phyloP scores from a whole-genome alignment of 1,140 invertebrate species.

The Drosophila setifemur region DNA sequence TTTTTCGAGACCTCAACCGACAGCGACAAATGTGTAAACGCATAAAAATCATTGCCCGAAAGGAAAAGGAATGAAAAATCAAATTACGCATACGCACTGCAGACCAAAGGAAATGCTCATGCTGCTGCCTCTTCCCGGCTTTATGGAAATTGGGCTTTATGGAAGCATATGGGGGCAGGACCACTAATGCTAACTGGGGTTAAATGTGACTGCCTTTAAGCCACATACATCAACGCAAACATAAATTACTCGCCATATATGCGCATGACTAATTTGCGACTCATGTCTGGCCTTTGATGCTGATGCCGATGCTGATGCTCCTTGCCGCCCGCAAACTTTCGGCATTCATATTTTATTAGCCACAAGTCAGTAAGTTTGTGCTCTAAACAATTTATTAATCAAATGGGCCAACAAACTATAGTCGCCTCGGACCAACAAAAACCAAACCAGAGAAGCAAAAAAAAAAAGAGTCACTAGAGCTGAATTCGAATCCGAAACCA shows the following conservation, averaged over 20 bases:
- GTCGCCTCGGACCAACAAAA: not conserved
- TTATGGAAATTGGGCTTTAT: constrained; percentile 44
- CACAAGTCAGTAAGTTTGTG: constrained; percentile 72
- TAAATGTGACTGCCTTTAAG: constrained; percentile 62
- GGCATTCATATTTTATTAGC: constrained; percentile 77
- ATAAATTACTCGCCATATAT: constrained; percentile 72
- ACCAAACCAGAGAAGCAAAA: no score
- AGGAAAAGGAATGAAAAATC: constrained; percentile 48
- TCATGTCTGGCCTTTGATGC: constrained; percentile 59
- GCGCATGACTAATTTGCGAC: constrained; percentile 75
- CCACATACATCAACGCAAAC: constrained; percentile 58
- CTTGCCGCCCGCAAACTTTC: constrained; percentile 56
- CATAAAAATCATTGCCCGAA: constrained; percentile 61
- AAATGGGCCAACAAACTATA: constrained; percentile 53
- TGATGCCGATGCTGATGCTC: not conserved
- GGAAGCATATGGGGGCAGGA: constrained; percentile 53
- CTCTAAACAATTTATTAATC: constrained; percentile 79
- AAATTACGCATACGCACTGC: constrained; percentile 69
- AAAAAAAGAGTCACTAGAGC: constrained; percentile 3
- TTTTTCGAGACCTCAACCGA: not conserved
- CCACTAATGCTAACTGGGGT: constrained; percentile 62
- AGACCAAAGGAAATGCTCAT: constrained; percentile 15
- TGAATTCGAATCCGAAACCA: constrained; percentile 12
- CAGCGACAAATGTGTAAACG: constrained; percentile 52
- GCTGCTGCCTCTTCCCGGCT: no score